Evolutionary conservation across 2,797 vertebrate species (phyloP).

Genomic region (Anomalospiza imberbis): DNA sequence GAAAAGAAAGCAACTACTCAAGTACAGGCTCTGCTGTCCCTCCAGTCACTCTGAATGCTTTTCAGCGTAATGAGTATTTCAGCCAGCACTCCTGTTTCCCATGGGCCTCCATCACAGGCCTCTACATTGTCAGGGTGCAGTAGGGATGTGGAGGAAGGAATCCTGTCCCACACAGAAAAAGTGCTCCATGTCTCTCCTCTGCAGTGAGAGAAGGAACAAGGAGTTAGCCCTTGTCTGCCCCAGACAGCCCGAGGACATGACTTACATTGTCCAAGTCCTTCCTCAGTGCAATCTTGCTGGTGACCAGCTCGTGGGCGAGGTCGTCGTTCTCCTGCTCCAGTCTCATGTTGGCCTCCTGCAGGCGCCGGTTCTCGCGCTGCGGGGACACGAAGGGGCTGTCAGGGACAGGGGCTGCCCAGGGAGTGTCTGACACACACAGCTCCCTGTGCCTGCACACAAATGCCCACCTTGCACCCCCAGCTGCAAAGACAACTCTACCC

Average conservation of each 20-base stretch:
- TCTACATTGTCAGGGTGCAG: fast-evolving
- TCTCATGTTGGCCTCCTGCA: conserved; percentile 98
- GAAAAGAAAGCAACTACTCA: neutral
- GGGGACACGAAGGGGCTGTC: neutral
- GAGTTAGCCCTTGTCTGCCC: neutral
- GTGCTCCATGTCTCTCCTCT: fast-evolving
- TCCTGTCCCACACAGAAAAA: neutral
- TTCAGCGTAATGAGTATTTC: neutral
- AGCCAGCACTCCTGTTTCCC: neutral
- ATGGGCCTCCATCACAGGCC: neutral
- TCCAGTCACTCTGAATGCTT: neutral
- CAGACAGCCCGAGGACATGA: neutral
- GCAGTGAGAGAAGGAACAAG: neutral
- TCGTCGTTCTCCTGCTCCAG: conserved; percentile 98
- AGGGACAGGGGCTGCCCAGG: neutral
- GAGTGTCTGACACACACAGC: neutral
- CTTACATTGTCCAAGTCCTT: conserved; percentile 98
- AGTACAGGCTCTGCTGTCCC: neutral
- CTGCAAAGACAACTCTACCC: neutral
- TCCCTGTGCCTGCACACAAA: neutral
- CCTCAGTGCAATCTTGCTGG: conserved; percentile 96
- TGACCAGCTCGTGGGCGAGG: conserved; percentile 94
- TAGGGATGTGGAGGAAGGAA: neutral
- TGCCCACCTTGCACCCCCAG: neutral
- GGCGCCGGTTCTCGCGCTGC: conserved; percentile 92